phyloP scores from a whole-genome alignment of 2,888 invertebrate genomes.

The Cremastinae sp. region DNA sequence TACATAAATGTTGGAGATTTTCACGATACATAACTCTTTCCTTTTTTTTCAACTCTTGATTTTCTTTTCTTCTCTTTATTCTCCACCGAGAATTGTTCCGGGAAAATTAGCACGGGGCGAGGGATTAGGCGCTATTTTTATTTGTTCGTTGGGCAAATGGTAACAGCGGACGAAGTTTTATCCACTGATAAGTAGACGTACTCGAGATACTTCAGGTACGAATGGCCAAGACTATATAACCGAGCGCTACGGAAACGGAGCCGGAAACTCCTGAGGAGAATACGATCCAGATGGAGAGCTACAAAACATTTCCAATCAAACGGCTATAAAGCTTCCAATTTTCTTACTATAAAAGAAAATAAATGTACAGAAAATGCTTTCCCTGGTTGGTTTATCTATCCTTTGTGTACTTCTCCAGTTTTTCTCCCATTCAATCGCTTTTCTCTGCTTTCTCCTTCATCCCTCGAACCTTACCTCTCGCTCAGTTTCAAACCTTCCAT shows the following conservation, averaged over 20 bases:
- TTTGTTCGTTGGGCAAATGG: not conserved
- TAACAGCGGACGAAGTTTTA: conserved; percentile 10
- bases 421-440: conserved; percentile 27
- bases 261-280: conserved; percentile 5
- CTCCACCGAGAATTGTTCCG: conserved; percentile 15
- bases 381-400: conserved; percentile 51
- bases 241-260: conserved; percentile 39
- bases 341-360: conserved; percentile 64
- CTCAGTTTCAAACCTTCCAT: conserved; percentile 8
- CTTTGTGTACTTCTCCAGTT: conserved; percentile 44
- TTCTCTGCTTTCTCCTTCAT: conserved; percentile 14
- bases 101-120: conserved; percentile 43
- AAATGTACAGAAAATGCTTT: conserved; percentile 61
- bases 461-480: not conserved
- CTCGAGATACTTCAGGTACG: conserved; percentile 42
- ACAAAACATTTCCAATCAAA: conserved; percentile 70
- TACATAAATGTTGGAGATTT: not conserved
- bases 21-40: not conserved
- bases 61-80: not conserved
- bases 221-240: conserved; percentile 41
- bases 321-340: conserved; percentile 72
- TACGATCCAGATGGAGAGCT: conserved; percentile 26
- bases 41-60: conserved; percentile 1
- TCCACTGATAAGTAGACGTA: conserved; percentile 26
- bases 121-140: conserved; percentile 37